Percentiles rank a stretch among this genome's conserved stretches.
Evolutionary conservation across 2,797 vertebrate species (phyloP).

Genomic region (Discoglossus pictus): DNA sequence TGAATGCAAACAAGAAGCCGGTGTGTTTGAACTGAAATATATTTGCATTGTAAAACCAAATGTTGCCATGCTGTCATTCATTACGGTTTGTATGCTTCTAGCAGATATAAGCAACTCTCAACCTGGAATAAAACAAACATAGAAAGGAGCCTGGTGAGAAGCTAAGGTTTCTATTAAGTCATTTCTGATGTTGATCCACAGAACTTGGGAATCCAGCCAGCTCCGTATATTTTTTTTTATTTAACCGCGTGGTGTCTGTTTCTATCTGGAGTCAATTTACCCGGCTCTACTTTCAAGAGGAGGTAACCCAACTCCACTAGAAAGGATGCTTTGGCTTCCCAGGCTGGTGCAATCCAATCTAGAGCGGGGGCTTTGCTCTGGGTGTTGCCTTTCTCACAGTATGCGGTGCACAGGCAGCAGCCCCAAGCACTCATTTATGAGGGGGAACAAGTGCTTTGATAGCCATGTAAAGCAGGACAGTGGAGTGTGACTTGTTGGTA

Average conservation of each 20-base stretch:
- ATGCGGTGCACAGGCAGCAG: conserved; percentile 8
- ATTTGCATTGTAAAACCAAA: conserved; percentile 20
- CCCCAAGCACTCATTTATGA: background rate
- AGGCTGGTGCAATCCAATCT: conserved; percentile 46
- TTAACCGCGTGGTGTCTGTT: conserved; percentile 36
- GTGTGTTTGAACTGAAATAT: no score
- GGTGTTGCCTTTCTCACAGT: conserved; percentile 19
- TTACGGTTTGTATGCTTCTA: conserved; percentile 18
- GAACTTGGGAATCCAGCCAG: conserved; percentile 38
- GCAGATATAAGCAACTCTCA: conserved; percentile 29
- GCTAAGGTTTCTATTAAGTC: conserved; percentile 42
- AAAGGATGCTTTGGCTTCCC: conserved; percentile 44
- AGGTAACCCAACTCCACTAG: conserved; percentile 44
- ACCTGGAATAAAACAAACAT: conserved; percentile 36
- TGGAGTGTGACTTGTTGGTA: conserved; percentile 20
- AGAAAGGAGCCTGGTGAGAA: conserved; percentile 33
- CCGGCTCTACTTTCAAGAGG: conserved; percentile 49
- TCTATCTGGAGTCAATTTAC: conserved; percentile 47
- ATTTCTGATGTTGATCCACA: conserved; percentile 42
- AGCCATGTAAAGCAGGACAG: conserved; percentile 36
- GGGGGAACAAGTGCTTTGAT: conserved; percentile 32
- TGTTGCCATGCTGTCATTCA: conserved; percentile 8
- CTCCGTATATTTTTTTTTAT: conserved; percentile 31
- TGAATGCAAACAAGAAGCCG: no score
- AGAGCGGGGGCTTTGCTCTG: conserved; percentile 43